Base-by-base conservation (phyloP, 92 coral and sea anemone species). In the Isaurus tuberculatus region DNA sequence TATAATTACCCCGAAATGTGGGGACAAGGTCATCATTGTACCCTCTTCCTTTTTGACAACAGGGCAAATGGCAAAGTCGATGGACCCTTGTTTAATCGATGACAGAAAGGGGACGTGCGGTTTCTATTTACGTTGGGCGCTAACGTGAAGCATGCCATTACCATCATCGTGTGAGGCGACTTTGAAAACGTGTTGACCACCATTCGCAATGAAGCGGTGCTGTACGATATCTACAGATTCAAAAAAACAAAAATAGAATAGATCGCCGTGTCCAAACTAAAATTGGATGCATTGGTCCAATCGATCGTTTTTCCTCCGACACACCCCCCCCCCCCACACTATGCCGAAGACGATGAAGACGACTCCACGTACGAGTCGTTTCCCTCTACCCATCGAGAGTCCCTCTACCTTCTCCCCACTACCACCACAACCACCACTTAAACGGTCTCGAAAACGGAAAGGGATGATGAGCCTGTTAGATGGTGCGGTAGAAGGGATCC, bases 41-140 rank as follows among this genome's bases (percentile, higher is more conserved):
- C 79, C 7, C 43, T 81, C 68, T 87, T 87, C 29, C 37, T 43
- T 25, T 87, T 42, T 15, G 77, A 73, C 20, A 87, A 87, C 49
- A 60, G 51, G 0, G 66, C 90, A 69, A 81, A 33, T 20, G 87
- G 83, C 19, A 13, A 8, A 2, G 60, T 22, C 25, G 90, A 81
- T 42, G 63, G 78, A 17, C 57, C 37, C 8, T 20, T 72, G 17
- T 2, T 87, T 55, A 81, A 87, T 28, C 66, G 73, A 19, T 1
- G 17, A 3, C 81, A 63, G 29, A 19, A 14, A 30, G 81, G 78
- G 4, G 51, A 82, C 0, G 55, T 69, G 14, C 73, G 73, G n/a
- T 36, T 69, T 1, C 0, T 33, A 34, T 36, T 69, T 69, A 34
- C 28, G 16, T 69, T 69, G 49, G 73, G 73, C 0, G 73, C 23